A percentile compares a stretch with the other conserved stretches of the same genome.
Evolutionary conservation across 2,797 vertebrate species (phyloP).

Genomic region (Pygocentrus nattereri): DNA sequence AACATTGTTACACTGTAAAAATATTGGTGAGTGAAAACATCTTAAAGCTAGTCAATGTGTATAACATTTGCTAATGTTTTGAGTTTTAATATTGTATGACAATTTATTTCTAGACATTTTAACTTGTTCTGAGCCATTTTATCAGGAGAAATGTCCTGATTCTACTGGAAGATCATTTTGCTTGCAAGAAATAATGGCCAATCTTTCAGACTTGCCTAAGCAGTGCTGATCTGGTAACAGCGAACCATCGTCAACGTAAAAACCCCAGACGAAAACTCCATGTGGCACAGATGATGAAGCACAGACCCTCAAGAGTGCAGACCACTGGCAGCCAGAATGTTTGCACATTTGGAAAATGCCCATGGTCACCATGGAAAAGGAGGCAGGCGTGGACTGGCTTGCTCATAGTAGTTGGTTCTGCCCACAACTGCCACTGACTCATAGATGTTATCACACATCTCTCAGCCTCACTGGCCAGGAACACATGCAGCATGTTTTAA

Average conservation of each 20-base stretch:
- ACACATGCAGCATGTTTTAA: slow-evolving; percentile 7
- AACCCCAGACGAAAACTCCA: not conserved
- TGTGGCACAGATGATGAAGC: not conserved
- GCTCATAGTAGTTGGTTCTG: not conserved
- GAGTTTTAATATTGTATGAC: too few species aligned
- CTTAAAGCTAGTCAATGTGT: too few species aligned
- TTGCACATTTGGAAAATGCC: slow-evolving; percentile 53
- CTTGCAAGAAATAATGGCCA: too few species aligned
- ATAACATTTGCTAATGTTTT: too few species aligned
- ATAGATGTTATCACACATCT: not conserved
- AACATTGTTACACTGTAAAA: too few species aligned
- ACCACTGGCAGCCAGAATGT: slow-evolving; percentile 37
- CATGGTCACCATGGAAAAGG: slow-evolving; percentile 62
- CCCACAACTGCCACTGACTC: slow-evolving; percentile 1
- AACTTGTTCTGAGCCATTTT: too few species aligned
- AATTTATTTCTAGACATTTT: too few species aligned
- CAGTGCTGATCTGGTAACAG: not conserved
- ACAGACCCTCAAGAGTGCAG: not conserved
- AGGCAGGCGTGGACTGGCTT: slow-evolving; percentile 12
- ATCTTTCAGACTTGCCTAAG: not conserved
- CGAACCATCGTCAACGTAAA: not conserved
- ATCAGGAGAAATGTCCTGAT: too few species aligned
- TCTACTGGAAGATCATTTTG: too few species aligned
- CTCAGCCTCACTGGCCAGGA: not conserved
- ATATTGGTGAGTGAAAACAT: too few species aligned